Evolutionary conservation across 2,888 invertebrate genomes (phyloP).

Genomic region (Drosophila paramelanica): DNA sequence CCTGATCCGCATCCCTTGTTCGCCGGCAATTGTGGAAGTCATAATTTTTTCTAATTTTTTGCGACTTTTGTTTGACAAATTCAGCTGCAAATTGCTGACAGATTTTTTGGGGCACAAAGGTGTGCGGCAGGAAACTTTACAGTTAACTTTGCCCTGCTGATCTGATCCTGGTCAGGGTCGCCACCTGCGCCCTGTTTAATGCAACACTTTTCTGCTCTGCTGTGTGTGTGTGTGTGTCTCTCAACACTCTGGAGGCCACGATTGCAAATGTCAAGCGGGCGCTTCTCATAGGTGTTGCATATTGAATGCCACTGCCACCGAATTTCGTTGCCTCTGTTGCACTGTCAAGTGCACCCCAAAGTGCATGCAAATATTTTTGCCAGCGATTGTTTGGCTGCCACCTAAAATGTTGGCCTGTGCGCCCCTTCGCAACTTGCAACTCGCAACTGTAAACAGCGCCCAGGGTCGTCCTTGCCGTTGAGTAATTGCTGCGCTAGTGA

Average conservation of each 20-base stretch:
- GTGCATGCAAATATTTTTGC: constrained; percentile 76
- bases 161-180: constrained; percentile 11
- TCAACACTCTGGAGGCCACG: constrained; percentile 25
- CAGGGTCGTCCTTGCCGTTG: constrained; percentile 42
- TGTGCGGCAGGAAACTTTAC: constrained; percentile 17
- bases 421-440: constrained; percentile 8
- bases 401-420: constrained; percentile 41
- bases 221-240: not conserved
- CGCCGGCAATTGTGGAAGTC: constrained; percentile 65
- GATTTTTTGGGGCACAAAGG: constrained; percentile 33
- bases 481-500: constrained; percentile 61
- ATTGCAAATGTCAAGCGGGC: constrained; percentile 63
- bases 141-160: constrained; percentile 14
- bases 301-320: constrained; percentile 53
- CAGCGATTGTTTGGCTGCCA: constrained; percentile 60
- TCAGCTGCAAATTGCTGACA: constrained; percentile 65
- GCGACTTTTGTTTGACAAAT: constrained; percentile 57
- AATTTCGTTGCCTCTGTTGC: constrained; percentile 8
- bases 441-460: constrained; percentile 42
- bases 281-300: constrained; percentile 73
- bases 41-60: constrained; percentile 72
- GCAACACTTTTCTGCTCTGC: constrained; percentile 38
- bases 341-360: constrained; percentile 65
- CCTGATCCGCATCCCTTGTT: constrained; percentile 46
- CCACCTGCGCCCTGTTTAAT: constrained; percentile 39